Percentiles rank a stretch among this genome's conserved stretches.
Conservation (phyloP, 2,888 invertebrate species). For the Temnothorax ravouxi region DNA sequence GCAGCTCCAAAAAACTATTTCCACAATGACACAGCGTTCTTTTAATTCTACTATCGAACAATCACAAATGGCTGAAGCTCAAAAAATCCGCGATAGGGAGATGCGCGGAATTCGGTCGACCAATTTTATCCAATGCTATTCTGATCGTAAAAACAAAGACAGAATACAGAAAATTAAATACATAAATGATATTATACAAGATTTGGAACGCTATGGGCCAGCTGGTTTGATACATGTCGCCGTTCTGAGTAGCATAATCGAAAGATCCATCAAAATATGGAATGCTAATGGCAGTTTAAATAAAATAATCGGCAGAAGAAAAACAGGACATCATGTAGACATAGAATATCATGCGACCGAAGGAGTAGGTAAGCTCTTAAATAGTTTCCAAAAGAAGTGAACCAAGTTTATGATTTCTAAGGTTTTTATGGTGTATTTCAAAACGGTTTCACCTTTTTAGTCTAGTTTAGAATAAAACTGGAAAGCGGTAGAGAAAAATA, state of each 20-base stretch:
- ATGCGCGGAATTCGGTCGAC: background rate
- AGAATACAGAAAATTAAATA: background rate
- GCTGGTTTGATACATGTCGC: conserved; percentile 70
- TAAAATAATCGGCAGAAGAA: conserved; percentile 55
- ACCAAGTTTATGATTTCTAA: background rate
- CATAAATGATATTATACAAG: conserved; percentile 61
- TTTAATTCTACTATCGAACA: background rate
- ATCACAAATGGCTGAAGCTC: background rate
- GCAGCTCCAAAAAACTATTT: background rate
- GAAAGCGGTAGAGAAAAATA: background rate
- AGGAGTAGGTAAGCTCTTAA: conserved; percentile 58
- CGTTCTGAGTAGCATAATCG: conserved; percentile 64
- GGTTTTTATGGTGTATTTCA: background rate
- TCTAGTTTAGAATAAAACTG: background rate
- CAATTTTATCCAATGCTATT: background rate
- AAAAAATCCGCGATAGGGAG: background rate
- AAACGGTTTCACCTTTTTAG: background rate
- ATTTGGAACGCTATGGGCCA: conserved; percentile 73
- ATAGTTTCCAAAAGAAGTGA: background rate
- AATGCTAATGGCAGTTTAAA: conserved; percentile 25
- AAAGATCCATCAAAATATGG: conserved; percentile 70
- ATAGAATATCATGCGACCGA: conserved; percentile 71
- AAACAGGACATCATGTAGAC: conserved; percentile 12
- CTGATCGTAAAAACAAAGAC: background rate
- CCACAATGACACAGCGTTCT: background rate